phyloP scores from a whole-genome alignment of 1,140 invertebrate species.

The Adoxophyes honmai region DNA sequence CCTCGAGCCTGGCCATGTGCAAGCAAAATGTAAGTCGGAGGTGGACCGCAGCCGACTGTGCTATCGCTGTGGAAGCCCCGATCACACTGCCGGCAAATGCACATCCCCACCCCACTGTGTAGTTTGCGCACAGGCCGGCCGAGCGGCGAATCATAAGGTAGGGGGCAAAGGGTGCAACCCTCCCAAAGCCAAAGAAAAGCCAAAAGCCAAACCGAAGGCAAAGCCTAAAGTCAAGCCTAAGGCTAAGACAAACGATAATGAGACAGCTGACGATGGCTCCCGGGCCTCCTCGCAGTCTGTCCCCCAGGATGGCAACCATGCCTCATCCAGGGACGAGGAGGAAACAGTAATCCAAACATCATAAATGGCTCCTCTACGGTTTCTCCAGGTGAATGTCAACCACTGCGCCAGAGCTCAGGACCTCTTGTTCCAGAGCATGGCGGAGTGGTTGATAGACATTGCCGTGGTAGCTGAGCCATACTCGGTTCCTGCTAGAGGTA shows the following conservation, averaged over 20 bases:
- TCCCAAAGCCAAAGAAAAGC: background rate
- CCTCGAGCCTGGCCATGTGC: constrained; percentile 18
- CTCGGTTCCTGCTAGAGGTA: background rate
- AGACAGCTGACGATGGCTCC: too few relatives aligned
- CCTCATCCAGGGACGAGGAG: too few relatives aligned
- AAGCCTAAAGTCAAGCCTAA: too few relatives aligned
- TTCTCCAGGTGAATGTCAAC: constrained; percentile 19
- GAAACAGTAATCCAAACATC: too few relatives aligned
- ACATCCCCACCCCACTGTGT: background rate
- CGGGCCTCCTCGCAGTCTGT: too few relatives aligned
- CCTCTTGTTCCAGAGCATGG: constrained; percentile 19
- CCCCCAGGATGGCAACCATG: too few relatives aligned
- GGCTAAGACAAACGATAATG: too few relatives aligned
- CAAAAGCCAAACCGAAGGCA: too few relatives aligned
- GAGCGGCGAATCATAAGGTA: background rate
- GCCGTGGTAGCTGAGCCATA: constrained; percentile 19
- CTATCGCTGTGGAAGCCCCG: constrained; percentile 8
- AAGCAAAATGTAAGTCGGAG: background rate
- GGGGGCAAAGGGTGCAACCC: background rate
- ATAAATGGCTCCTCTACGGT: background rate
- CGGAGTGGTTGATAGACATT: constrained; percentile 17
- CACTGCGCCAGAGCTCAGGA: constrained; percentile 18
- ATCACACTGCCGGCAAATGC: background rate
- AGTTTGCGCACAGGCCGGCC: background rate
- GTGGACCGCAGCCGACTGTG: constrained; percentile 16